These are phyloP conservation scores for Lycia hirtaria DNA, from an alignment of 2,888 invertebrate genomes.

Conservation along the genomic window DNA sequence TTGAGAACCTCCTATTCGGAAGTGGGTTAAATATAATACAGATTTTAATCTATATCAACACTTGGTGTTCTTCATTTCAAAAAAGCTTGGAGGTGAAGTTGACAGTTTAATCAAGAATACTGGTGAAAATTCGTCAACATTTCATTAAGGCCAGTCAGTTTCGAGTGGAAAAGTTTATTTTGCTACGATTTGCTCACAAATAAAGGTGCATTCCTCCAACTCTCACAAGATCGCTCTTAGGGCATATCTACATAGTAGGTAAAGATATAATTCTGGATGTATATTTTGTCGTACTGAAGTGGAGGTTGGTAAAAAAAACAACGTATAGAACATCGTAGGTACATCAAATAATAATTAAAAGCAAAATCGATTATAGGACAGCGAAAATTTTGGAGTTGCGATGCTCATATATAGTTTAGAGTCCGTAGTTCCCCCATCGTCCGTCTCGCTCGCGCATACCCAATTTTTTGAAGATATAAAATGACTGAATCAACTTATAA, in stretches of 20 bases:
- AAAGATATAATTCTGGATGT: not conserved
- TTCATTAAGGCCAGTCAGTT: conserved; percentile 9
- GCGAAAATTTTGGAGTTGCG: no score
- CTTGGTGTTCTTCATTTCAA: not conserved
- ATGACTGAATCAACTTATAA: no score
- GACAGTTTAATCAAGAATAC: conserved; percentile 5
- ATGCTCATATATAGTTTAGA: no score
- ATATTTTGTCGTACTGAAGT: not conserved
- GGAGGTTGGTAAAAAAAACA: no score
- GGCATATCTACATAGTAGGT: not conserved
- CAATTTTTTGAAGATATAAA: no score
- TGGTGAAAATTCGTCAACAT: not conserved
- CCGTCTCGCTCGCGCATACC: no score
- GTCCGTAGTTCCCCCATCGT: no score
- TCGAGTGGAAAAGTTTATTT: conserved; percentile 6
- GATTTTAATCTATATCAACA: not conserved
- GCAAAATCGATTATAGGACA: no score
- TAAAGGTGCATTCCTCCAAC: conserved; percentile 9
- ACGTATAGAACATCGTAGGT: no score
- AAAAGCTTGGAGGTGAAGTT: not conserved
- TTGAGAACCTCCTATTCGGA: no score
- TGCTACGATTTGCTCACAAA: not conserved
- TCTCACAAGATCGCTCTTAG: not conserved
- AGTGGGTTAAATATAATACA: no score
- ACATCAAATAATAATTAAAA: no score